Base-by-base conservation (phyloP, 2,888 invertebrate species). In the Heliconius sara region DNA sequence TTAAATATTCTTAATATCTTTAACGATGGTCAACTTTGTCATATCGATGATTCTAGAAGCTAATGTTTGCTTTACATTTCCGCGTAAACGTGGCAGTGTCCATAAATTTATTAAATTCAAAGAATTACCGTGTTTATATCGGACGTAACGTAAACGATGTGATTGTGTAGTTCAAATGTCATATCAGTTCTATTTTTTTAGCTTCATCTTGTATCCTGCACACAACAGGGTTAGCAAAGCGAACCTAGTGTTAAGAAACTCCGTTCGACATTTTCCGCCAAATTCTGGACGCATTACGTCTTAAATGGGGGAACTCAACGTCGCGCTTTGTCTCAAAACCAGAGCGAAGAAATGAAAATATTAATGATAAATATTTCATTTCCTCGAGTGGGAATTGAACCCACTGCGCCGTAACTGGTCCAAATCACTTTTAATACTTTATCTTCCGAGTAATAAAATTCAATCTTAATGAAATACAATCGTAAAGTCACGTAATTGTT, bases 61-160 rank as follows among this genome's bases (percentile, higher is more conserved):
- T 68, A 80, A 79, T 83, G 83, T 86, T 85, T 85, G 83, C 77
- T 83, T 84, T 83, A 77, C 83, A 83, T 83, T 85, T 84, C 82
- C 82, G 76, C 81, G 83, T 81, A 82, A 80, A 80, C 79, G 82
- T 73, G 80, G 81, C 81, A 82, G 80, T 84, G 85, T 83, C 83
- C 84, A 80, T 83, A 82, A 82, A 86, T 84, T 80, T 78, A 47
- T 65, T 71, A 68, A 78, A 74, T 84, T 83, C 83, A 81, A 82
- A 83, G 85, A 84, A 83, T 65, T 27, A 16, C 12, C 39, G 43
- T 39, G 74, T 74, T 82, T 70, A 19, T 72, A 79, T 67, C 52
- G 30, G 10, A 74, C 70, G 76, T 77, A 27, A 79, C 77, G 68
- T 66, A 30, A 68, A 43, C 79, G 71, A 76, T 76, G 22, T 19